Evolutionary conservation across 1,140 invertebrate genomes (phyloP), one percentile per base, ranked within the genome.

Genomic region (Eumaeus atala): DNA sequence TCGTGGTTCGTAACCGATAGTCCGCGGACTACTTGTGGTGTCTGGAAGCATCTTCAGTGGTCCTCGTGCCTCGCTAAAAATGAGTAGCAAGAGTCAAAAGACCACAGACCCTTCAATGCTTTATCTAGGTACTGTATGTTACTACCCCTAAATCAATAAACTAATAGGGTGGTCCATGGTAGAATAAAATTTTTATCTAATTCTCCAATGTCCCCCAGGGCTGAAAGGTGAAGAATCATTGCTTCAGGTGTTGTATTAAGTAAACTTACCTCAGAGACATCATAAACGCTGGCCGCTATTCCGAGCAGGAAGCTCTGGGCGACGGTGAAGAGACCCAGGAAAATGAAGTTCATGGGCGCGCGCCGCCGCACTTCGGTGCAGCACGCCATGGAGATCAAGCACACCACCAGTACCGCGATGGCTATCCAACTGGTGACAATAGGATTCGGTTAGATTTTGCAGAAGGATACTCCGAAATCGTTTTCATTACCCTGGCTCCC

Each of bases 281-380:
- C 60, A 64, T 91, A 94, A 0, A 74, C 85, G 56, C 91, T 90
- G 9, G 94, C 84, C 0, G 90, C 79, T 14, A 91, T 88, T 0
- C 92, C 95, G 21, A 97, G 79, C 28, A 96, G 71, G 66, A 96
- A 94, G 35, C 91, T 90, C 88, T 96, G 91, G 0, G 93, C 93
- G 0, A 91, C 3, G 0, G 95, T 97, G 72, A 99, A 98, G 1
- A 97, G 61, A 10, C 89, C 90, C 0, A 99, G 88, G 73, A 97
- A 94, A 38, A 99, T 93, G 70, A 95, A 94, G 78, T 99, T 99
- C 76, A 92, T 92, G 0, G 97, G 97, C 37, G 93, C 90, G 64
- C 92, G 92, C 16, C 97, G 91, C 34, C 97, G 89, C 0, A 98
- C 91, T 68, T 90, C 91, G 36, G 92, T 91, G 83, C 95, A 98